Percentiles rank a stretch among this genome's conserved stretches.
phyloP scores from a whole-genome alignment of 2,888 invertebrate species.

The Cheilosia vulpina region DNA sequence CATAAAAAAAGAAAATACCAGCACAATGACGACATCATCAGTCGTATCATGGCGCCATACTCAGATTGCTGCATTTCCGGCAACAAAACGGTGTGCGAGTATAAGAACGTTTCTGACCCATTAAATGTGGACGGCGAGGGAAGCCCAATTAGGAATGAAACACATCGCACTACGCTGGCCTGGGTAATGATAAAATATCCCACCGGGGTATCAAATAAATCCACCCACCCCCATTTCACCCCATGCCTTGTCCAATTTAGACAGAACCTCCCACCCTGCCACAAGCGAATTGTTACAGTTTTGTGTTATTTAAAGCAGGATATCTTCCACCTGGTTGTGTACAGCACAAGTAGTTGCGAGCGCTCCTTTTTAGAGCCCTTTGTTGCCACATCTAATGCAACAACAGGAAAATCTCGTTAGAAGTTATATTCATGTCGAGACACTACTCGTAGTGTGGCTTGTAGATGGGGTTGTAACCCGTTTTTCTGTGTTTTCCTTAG shows the following conservation, averaged over 20 bases:
- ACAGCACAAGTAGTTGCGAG: neutral
- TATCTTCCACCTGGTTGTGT: constrained; percentile 37
- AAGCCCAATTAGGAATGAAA: constrained; percentile 44
- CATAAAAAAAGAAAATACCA: constrained; percentile 11
- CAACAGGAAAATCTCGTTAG: constrained; percentile 56
- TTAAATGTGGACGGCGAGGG: constrained; percentile 7
- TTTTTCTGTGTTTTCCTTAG: constrained; percentile 31
- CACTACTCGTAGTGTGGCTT: constrained; percentile 9
- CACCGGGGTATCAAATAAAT: constrained; percentile 13
- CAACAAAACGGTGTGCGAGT: constrained; percentile 23
- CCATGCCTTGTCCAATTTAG: neutral
- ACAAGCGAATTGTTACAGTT: constrained; percentile 9
- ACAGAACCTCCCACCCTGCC: neutral
- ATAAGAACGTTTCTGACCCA: constrained; percentile 44
- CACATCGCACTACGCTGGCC: constrained; percentile 19
- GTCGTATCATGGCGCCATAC: constrained; percentile 21
- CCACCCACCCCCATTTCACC: neutral
- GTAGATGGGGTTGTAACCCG: constrained; percentile 32
- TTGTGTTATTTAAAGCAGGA: constrained; percentile 12
- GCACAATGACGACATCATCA: constrained; percentile 34
- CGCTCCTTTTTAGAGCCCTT: constrained; percentile 7
- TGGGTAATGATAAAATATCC: constrained; percentile 47
- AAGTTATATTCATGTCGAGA: constrained; percentile 37
- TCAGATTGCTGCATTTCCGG: constrained; percentile 63
- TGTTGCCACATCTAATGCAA: constrained; percentile 43